Evolutionary conservation across 53 echinoderm and acorn worm genomes (phyloP).

Genomic region (Stichopus horrens): DNA sequence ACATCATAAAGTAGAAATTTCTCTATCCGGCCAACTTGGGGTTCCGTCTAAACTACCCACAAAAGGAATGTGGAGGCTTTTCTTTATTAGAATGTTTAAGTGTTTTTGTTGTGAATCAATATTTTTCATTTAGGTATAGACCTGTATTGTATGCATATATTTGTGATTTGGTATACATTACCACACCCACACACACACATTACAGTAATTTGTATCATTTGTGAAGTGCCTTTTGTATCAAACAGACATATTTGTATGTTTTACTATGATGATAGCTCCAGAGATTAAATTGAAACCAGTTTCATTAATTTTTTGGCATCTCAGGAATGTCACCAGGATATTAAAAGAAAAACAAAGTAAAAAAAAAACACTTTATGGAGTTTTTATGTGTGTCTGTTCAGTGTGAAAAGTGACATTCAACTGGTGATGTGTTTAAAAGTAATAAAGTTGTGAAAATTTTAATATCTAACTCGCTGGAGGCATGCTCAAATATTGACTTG

Average conservation of each 20-base stretch:
- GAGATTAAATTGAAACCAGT: neutral
- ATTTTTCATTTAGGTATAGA: too few relatives aligned
- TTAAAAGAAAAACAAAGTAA: neutral
- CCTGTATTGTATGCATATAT: too few relatives aligned
- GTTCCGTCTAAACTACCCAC: too few relatives aligned
- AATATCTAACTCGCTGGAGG: neutral
- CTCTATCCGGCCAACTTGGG: too few relatives aligned
- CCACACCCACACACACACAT: neutral
- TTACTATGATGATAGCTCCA: neutral
- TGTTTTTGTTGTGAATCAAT: too few relatives aligned
- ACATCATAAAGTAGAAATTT: too few relatives aligned
- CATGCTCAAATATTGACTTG: neutral
- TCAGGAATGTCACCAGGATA: neutral
- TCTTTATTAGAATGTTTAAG: too few relatives aligned
- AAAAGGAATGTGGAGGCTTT: too few relatives aligned
- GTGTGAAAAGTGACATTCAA: neutral
- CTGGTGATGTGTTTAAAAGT: neutral
- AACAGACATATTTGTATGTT: slow-evolving; percentile 19
- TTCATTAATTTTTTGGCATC: neutral
- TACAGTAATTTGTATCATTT: slow-evolving; percentile 21
- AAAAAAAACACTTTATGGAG: neutral
- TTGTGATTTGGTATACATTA: too few relatives aligned
- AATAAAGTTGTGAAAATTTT: neutral
- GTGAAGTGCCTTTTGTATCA: slow-evolving; percentile 38
- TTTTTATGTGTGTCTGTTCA: neutral